Conservation (phyloP, 37 sponge, comb jelly and placozoan genomes). For the Hormiphora californensis region DNA sequence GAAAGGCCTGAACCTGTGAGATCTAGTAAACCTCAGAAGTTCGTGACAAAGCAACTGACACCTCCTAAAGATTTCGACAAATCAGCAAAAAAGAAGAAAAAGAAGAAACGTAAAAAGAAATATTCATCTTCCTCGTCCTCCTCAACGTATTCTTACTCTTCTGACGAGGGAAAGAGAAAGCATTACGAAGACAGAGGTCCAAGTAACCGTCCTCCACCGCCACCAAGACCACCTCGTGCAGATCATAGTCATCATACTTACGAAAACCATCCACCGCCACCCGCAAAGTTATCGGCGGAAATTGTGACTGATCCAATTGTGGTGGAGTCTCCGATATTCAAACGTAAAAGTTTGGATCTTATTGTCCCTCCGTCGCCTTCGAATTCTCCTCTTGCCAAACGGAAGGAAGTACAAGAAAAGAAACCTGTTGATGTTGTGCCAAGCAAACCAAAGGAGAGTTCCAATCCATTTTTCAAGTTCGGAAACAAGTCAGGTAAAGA, state of each 20-base stretch:
- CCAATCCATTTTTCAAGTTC: not conserved
- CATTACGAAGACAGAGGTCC: not conserved
- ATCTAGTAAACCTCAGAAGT: not conserved
- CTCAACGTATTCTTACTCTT: not conserved
- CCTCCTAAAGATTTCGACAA: not conserved
- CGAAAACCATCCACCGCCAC: not conserved
- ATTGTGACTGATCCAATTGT: not conserved
- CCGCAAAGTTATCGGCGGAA: not conserved
- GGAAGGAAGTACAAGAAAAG: not conserved
- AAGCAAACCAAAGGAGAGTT: not conserved
- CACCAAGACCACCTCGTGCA: not conserved
- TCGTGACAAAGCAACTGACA: not conserved
- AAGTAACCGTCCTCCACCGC: slow-evolving; percentile 5
- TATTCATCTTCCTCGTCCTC: not conserved
- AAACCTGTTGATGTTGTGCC: too few relatives aligned
- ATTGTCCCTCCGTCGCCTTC: not conserved
- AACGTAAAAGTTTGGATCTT: not conserved
- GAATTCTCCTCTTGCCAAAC: not conserved
- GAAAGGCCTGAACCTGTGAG: not conserved
- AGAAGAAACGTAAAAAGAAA: not conserved
- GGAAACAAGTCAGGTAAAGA: not conserved
- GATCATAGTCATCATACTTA: not conserved
- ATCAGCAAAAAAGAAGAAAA: not conserved
- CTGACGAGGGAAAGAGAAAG: not conserved
- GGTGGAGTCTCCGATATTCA: not conserved